Percentiles rank a stretch among this genome's conserved stretches.
These are phyloP conservation scores for Iphiclides podalirius DNA, from an alignment of 2,888 invertebrate species.

Conservation along the genomic window DNA sequence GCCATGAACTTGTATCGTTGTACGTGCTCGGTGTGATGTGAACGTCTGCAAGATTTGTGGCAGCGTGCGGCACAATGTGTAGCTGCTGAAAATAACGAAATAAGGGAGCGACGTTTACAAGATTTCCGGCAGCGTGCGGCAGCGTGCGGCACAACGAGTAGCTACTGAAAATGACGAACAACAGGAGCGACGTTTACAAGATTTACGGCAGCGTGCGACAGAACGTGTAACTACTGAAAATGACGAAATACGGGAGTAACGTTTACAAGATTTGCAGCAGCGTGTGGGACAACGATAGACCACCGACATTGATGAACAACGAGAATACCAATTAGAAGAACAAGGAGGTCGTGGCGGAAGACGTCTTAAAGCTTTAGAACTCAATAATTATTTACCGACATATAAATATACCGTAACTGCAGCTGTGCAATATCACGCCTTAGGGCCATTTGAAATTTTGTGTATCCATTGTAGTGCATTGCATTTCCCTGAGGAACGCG, in stretches of 20 bases:
- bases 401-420: conserved; percentile 23
- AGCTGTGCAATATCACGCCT: conserved; percentile 7
- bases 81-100: conserved; percentile 11
- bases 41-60: no score
- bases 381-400: conserved; percentile 18
- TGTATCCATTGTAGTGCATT: conserved; percentile 23
- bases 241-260: conserved; percentile 10
- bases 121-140: no score
- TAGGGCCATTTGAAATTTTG: conserved; percentile 19
- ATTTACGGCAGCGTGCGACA: no score
- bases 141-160: conserved; percentile 13
- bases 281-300: conserved; percentile 1
- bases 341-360: conserved; percentile 11
- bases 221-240: conserved; percentile 6
- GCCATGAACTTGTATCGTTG: no score
- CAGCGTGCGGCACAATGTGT: no score
- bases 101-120: conserved; percentile 21
- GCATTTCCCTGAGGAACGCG: conserved; percentile 19
- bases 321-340: conserved; percentile 13
- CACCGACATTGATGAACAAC: background rate
- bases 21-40: no score
- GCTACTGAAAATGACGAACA: conserved; percentile 17
- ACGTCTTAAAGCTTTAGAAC: conserved; percentile 14
- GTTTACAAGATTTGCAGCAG: no score
- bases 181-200: background rate